Evolutionary conservation across 2,888 invertebrate genomes (phyloP).

Genomic region (Platycnemis pennipes): DNA sequence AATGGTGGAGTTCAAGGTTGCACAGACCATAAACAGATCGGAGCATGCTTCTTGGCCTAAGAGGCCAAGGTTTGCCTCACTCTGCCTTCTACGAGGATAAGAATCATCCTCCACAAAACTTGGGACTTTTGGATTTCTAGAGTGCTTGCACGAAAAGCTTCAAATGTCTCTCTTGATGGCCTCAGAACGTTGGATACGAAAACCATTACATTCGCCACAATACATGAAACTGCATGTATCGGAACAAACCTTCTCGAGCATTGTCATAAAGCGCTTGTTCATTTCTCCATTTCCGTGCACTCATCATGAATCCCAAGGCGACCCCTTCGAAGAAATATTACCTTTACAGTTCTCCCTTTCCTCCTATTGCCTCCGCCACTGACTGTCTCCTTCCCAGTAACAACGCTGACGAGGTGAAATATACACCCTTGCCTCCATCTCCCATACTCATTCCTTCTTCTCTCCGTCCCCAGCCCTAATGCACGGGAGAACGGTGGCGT

Average conservation of each 20-base stretch:
- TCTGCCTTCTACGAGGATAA: not conserved
- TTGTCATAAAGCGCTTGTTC: not conserved
- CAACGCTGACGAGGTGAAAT: not conserved
- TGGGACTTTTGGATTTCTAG: not conserved
- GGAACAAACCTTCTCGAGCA: not conserved
- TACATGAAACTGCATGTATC: not conserved
- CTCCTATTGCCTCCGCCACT: not conserved
- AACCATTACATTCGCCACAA: not conserved
- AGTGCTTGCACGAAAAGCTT: not conserved
- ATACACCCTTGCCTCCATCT: not conserved
- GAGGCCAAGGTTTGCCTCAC: not conserved
- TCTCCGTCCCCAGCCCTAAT: not conserved
- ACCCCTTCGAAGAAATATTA: not conserved
- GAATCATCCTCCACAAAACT: not conserved
- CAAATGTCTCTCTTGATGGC: not conserved
- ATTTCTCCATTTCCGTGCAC: not conserved
- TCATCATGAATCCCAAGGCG: not conserved
- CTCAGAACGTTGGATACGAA: not conserved
- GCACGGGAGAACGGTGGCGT: not conserved
- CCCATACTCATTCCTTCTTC: not conserved
- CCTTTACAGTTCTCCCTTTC: not conserved
- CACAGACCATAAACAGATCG: not conserved
- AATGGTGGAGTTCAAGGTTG: not conserved
- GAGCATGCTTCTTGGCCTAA: not conserved
- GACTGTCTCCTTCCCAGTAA: not conserved